Conservation (phyloP, 1,140 invertebrate genomes). For the Tyrophagus putrescentiae region DNA sequence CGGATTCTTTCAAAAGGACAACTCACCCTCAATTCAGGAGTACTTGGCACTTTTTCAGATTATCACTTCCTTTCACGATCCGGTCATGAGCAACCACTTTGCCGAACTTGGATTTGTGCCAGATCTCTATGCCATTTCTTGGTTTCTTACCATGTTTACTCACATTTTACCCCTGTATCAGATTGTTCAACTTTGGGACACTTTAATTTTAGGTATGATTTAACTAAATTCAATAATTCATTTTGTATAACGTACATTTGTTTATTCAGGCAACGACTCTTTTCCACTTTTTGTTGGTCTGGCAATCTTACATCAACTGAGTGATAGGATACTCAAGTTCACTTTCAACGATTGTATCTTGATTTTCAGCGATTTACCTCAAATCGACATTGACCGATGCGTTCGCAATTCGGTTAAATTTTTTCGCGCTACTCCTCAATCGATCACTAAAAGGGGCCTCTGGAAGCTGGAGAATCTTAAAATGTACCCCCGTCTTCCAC, state of each 20-base stretch:
- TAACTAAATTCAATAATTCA: background rate
- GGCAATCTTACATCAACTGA: slow-evolving; percentile 73
- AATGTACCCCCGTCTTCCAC: background rate
- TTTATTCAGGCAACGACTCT: slow-evolving; percentile 64
- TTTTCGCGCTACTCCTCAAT: slow-evolving; percentile 68
- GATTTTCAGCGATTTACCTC: slow-evolving; percentile 91
- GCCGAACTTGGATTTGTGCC: slow-evolving; percentile 86
- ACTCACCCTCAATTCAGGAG: slow-evolving; percentile 89
- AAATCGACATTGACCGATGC: slow-evolving; percentile 85
- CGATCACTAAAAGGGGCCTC: slow-evolving; percentile 20
- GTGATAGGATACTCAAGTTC: slow-evolving; percentile 63
- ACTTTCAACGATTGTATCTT: slow-evolving; percentile 96
- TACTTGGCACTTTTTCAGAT: slow-evolving; percentile 94
- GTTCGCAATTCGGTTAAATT: slow-evolving; percentile 73
- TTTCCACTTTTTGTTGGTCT: slow-evolving; percentile 90
- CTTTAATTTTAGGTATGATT: slow-evolving; percentile 50
- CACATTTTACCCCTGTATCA: slow-evolving; percentile 96
- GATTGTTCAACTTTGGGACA: slow-evolving; percentile 96
- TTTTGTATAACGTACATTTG: no score
- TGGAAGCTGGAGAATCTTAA: slow-evolving; percentile 6
- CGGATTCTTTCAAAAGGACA: slow-evolving; percentile 97
- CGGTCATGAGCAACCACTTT: slow-evolving; percentile 75
- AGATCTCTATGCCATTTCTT: slow-evolving; percentile 97
- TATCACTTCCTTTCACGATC: slow-evolving; percentile 87
- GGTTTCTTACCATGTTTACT: slow-evolving; percentile 91